A percentile compares a stretch with the other conserved stretches of the same genome.
Conservation (phyloP, 2,888 invertebrate genomes). For the Sarcophaga subvicina region DNA sequence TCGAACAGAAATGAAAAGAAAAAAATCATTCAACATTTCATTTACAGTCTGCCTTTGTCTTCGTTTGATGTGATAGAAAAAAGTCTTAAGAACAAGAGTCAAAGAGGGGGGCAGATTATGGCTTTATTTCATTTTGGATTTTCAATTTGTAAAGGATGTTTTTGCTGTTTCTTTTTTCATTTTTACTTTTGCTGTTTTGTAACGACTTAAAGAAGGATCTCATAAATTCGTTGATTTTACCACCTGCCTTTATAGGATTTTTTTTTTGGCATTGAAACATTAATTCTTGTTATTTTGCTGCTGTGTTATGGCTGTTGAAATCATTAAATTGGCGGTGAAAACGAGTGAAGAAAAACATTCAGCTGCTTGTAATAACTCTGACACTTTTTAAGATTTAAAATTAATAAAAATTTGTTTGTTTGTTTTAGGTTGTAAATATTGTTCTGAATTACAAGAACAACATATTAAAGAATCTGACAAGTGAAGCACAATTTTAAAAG, state of each 20-base stretch:
- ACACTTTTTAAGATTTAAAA: constrained; percentile 6
- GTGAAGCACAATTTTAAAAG: no score
- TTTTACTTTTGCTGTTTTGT: neutral
- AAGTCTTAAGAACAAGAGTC: neutral
- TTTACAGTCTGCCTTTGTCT: constrained; percentile 31
- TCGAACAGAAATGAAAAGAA: constrained; percentile 16
- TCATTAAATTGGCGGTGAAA: constrained; percentile 1
- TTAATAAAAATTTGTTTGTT: constrained; percentile 35
- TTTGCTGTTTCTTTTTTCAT: neutral
- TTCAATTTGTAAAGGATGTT: constrained; percentile 2
- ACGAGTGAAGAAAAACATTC: neutral
- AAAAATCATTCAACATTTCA: constrained; percentile 41
- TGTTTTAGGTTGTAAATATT: neutral
- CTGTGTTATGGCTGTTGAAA: constrained; percentile 3
- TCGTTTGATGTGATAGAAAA: constrained; percentile 24
- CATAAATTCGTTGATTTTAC: constrained; percentile 57
- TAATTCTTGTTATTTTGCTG: constrained; percentile 1
- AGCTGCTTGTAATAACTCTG: constrained; percentile 12
- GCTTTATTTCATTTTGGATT: constrained; percentile 51
- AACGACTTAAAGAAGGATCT: constrained; percentile 28
- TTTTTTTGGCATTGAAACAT: constrained; percentile 18
- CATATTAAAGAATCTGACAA: no score
- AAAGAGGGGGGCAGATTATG: constrained; percentile 15
- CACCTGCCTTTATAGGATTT: constrained; percentile 60
- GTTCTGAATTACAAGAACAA: neutral